Evolutionary conservation across 2,797 vertebrate species (phyloP), one percentile per base, ranked within the genome.

Genomic region (Sebastes aleutianus): DNA sequence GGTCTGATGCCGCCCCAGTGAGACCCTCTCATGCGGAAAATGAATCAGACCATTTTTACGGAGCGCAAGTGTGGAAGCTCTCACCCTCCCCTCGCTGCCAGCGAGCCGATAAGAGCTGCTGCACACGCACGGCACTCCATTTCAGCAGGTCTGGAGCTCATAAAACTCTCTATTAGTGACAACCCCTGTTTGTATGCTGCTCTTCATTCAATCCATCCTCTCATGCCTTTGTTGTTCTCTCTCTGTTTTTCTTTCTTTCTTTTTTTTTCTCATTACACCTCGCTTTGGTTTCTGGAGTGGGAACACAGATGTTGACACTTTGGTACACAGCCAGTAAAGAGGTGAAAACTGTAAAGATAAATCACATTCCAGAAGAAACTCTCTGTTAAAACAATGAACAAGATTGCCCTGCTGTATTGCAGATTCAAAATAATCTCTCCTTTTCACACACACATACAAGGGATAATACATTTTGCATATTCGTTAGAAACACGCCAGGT

Each of bases 11-110:
- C 96, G 92, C 93, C 96, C 95, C 90, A 96, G 97, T 97, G 95
- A 96, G 96, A 97, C 96, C 96, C 97, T 97, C 97, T 98, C 97
- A 98, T 96, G 96, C 96, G 95, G 97, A 98, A 98, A 98, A 97
- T 96, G 96, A 97, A 97, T 97, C 97, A 96, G 96, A 95, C 94
- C 95, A 93, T 97, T 98, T 95, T 97, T 97, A 97, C 96, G 93
- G 95, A 95, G 93, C 93, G 90, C 91, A 90, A 95, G 92, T 91
- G 93, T 92, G 90, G 90, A 93, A 91, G 91, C 92, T 92, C 90
- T 85, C 91, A 88, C 91, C 85, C 93, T 91, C 94, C 92, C 91
- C 88, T 91, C 16, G 91, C 96, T 96, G 95, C 96, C 93, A 94
- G 91, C 82, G 87, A 94, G 96, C 94, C 96, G 97, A 97, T 97